Conservation (phyloP, 2,797 vertebrate genomes). For the Xenentodon cancila region DNA sequence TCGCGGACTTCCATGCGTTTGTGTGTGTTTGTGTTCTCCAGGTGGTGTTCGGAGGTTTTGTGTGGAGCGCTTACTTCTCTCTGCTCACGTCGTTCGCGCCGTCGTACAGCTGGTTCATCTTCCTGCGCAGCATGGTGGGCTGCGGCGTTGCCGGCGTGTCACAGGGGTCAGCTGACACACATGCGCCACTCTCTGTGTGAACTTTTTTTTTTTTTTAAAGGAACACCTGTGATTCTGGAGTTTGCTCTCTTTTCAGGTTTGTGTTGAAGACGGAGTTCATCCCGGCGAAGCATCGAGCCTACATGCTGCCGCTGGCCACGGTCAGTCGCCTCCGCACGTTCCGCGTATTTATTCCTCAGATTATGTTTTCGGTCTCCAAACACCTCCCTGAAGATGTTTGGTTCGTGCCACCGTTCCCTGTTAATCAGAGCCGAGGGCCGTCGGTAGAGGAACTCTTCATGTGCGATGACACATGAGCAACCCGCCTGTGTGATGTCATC, state of each 20-base stretch:
- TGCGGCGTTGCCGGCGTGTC: conserved; percentile 90
- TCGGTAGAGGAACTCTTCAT: too few species aligned
- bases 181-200: background rate
- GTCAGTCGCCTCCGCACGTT: conserved; percentile 74
- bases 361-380: too few species aligned
- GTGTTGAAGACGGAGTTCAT: conserved; percentile 96
- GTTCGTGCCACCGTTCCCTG: too few species aligned
- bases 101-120: conserved; percentile 93
- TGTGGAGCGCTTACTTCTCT: conserved; percentile 95
- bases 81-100: conserved; percentile 93
- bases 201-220: background rate
- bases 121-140: conserved; percentile 93
- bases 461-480: too few species aligned
- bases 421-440: too few species aligned
- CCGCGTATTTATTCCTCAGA: too few species aligned
- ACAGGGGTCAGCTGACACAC: conserved; percentile 85
- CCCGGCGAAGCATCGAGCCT: conserved; percentile 87
- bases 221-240: background rate
- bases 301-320: conserved; percentile 88
- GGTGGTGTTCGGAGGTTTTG: conserved; percentile 90
- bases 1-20: background rate
- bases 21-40: conserved; percentile 55
- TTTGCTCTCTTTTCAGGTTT: conserved; percentile 76
- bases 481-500: conserved; percentile 12
- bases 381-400: too few species aligned